Conservation (phyloP, 2,113 vertebrate species). For the Ammodytes dubius region DNA sequence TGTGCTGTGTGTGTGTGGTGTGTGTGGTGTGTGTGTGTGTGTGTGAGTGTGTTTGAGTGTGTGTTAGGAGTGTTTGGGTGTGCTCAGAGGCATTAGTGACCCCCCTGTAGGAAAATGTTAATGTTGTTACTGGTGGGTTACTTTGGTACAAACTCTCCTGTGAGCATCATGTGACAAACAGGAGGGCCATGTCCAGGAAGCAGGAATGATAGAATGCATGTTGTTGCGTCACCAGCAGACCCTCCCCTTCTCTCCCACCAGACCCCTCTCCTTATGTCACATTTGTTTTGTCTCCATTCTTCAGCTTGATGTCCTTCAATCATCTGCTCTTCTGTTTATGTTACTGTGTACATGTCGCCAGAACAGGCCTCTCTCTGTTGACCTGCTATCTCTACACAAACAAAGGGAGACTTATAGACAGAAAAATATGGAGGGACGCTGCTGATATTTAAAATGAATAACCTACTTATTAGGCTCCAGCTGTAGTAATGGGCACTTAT, state of each 20-base stretch:
- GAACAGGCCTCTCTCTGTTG: slow-evolving; percentile 21
- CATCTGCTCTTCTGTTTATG: slow-evolving; percentile 34
- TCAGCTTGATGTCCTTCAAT: slow-evolving; percentile 14
- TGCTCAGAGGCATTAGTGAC: slow-evolving; percentile 25
- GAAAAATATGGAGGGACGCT: background rate
- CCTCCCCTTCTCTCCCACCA: slow-evolving; percentile 1
- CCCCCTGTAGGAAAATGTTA: slow-evolving; percentile 34
- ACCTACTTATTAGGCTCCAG: background rate
- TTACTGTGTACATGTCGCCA: background rate
- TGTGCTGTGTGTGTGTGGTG: slow-evolving; percentile 30
- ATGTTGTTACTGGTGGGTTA: slow-evolving; percentile 70
- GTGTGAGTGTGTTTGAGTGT: slow-evolving; percentile 37
- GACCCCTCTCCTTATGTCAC: slow-evolving; percentile 39
- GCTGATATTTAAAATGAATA: background rate
- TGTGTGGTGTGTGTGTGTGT: slow-evolving; percentile 18
- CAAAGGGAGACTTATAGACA: background rate
- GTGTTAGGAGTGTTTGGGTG: slow-evolving; percentile 14
- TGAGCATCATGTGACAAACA: slow-evolving; percentile 45
- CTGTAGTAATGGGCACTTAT: background rate
- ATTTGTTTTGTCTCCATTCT: slow-evolving; percentile 53
- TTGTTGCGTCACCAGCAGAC: slow-evolving; percentile 12
- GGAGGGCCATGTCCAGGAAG: background rate
- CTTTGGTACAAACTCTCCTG: slow-evolving; percentile 24
- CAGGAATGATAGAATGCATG: slow-evolving; percentile 2
- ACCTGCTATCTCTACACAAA: slow-evolving; percentile 17